These are phyloP conservation scores for Cherax destructor DNA, from an alignment of 1,140 invertebrate genomes.

Conservation along the genomic window DNA sequence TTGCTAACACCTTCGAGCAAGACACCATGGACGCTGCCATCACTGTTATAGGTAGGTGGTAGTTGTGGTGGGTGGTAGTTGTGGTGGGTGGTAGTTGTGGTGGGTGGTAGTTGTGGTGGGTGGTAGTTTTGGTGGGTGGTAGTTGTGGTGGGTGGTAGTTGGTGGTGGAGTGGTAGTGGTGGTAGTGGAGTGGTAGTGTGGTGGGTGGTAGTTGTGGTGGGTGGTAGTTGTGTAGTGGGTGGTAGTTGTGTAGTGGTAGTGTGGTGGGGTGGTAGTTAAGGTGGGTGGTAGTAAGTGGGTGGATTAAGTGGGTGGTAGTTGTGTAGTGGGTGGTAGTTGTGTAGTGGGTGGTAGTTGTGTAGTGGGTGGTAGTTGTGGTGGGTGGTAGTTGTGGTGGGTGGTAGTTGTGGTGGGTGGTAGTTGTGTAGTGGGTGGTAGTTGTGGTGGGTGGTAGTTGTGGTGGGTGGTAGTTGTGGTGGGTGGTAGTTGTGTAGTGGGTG, in stretches of 20 bases:
- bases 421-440: no score
- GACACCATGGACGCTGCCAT: slow-evolving; percentile 45
- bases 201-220: not conserved
- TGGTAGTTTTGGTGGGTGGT: not conserved
- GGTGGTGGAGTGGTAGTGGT: not conserved
- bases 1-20: slow-evolving; percentile 39
- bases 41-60: slow-evolving; percentile 36
- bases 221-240: not conserved
- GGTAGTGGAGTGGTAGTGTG: no score
- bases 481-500: slow-evolving; percentile 1
- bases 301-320: no score
- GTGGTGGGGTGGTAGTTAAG: not conserved
- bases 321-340: not conserved
- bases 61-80: not conserved
- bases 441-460: not conserved
- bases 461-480: not conserved
- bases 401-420: not conserved
- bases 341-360: not conserved
- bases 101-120: not conserved
- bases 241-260: no score
- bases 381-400: not conserved
- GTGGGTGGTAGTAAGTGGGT: not conserved
- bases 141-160: not conserved
- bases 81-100: not conserved
- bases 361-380: not conserved